Evolutionary conservation across 2,888 invertebrate species (phyloP).

Genomic region (Caenorhabditis sulstoni): DNA sequence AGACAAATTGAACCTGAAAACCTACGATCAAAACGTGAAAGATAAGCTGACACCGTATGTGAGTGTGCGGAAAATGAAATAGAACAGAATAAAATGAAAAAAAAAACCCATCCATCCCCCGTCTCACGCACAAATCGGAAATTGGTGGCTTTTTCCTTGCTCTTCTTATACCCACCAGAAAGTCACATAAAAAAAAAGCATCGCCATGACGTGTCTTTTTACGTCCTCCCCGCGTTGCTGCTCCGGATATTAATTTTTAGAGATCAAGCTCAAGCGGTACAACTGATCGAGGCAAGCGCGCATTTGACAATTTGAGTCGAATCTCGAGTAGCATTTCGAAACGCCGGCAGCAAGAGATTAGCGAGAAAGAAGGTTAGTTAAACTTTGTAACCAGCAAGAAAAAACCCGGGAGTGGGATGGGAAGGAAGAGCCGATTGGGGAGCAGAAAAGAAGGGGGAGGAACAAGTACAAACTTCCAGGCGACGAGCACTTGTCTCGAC

Average conservation of each 20-base stretch:
- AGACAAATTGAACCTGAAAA: constrained; percentile 24
- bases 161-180: background rate
- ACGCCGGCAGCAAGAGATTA: constrained; percentile 38
- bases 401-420: background rate
- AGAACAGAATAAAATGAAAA: no score
- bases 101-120: background rate
- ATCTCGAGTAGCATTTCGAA: constrained; percentile 49
- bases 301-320: constrained; percentile 48
- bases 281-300: constrained; percentile 40
- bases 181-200: background rate
- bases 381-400: background rate
- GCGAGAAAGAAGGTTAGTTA: constrained; percentile 23
- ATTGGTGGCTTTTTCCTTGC: background rate
- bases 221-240: background rate
- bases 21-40: constrained; percentile 34
- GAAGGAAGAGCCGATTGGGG: background rate
- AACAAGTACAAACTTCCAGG: constrained; percentile 26
- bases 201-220: constrained; percentile 23
- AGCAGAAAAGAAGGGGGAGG: background rate
- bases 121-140: background rate
- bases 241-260: constrained; percentile 21
- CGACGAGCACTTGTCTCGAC: constrained; percentile 42
- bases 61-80: constrained; percentile 10
- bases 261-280: constrained; percentile 25
- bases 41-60: constrained; percentile 53